phyloP scores from a whole-genome alignment of 2,113 vertebrate species.

The Perccottus glenii region DNA sequence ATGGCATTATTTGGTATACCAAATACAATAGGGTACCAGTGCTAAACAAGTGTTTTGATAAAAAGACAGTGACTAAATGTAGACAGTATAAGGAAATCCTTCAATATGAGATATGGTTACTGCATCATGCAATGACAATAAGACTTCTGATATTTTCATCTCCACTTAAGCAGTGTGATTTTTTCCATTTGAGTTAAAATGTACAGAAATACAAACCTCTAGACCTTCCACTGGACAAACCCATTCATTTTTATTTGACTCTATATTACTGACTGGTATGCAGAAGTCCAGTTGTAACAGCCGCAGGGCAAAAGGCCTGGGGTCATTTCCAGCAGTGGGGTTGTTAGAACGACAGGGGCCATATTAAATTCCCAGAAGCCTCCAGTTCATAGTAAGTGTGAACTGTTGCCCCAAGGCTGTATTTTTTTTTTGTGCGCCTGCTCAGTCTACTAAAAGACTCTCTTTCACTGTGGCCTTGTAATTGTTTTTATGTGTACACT shows the following conservation, averaged over 20 bases:
- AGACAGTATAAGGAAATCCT: no score
- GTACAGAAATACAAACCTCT: no score
- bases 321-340: neutral
- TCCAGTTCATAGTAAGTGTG: neutral
- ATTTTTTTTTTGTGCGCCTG: neutral
- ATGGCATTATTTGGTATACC: no score
- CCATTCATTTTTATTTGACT: neutral
- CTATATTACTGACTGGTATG: neutral
- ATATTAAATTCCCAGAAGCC: conserved; percentile 3
- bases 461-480: conserved; percentile 1
- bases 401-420: neutral
- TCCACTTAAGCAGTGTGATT: no score
- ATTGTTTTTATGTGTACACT: neutral
- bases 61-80: no score
- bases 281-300: neutral
- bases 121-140: no score
- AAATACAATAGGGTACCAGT: no score
- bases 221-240: no score
- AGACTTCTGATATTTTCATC: no score
- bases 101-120: no score
- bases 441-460: neutral
- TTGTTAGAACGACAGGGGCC: neutral
- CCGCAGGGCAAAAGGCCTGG: neutral
- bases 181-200: neutral
- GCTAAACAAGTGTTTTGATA: no score